These are phyloP conservation scores for Fringilla coelebs DNA, from an alignment of 2,797 vertebrate species.

Conservation along the genomic window DNA sequence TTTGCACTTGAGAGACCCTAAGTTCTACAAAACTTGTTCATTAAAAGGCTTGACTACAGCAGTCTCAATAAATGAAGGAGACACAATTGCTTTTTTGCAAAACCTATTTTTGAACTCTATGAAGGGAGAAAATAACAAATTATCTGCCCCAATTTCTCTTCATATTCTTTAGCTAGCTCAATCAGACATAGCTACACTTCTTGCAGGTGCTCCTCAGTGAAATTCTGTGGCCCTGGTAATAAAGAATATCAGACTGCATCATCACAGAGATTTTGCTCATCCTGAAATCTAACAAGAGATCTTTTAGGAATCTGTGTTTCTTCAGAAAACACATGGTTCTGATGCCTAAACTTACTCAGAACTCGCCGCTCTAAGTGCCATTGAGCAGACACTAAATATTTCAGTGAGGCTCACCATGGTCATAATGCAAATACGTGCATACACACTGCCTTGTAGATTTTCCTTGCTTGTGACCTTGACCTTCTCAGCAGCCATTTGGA, in stretches of 20 bases:
- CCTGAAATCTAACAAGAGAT: neutral
- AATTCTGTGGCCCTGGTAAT: neutral
- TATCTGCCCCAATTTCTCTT: neutral
- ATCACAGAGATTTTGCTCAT: neutral
- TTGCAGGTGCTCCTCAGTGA: neutral
- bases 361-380: neutral
- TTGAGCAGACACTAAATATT: neutral
- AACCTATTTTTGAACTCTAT: conserved; percentile 22
- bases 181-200: neutral
- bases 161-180: neutral
- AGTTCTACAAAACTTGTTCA: conserved; percentile 48
- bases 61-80: conserved; percentile 31
- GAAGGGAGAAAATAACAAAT: conserved; percentile 24
- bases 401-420: neutral
- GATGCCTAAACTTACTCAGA: neutral
- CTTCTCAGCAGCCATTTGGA: neutral
- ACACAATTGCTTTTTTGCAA: conserved; percentile 27
- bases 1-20: conserved; percentile 43
- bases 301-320: neutral
- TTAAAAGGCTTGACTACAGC: conserved; percentile 43
- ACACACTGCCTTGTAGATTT: neutral
- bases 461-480: neutral
- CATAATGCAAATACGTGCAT: neutral
- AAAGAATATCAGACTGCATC: neutral
- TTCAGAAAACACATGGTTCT: neutral